A percentile compares a stretch with the other conserved stretches of the same genome.
phyloP scores from a whole-genome alignment of 1,140 invertebrate species.

The Chelonus insularis region DNA sequence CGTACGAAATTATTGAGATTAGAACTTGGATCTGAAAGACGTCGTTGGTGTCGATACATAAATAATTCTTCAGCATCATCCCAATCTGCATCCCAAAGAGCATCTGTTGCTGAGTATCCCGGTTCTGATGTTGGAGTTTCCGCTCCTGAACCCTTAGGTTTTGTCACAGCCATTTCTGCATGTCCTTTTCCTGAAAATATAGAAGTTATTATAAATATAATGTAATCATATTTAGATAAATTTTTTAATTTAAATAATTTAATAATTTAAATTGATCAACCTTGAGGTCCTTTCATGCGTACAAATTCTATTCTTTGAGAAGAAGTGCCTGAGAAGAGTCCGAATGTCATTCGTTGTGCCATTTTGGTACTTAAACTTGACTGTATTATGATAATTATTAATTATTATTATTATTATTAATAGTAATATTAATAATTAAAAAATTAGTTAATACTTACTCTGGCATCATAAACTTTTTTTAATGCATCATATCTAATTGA shows the following conservation, averaged over 20 bases:
- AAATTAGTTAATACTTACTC: slow-evolving; percentile 68
- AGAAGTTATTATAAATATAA: too few species aligned
- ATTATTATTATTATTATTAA: too few species aligned
- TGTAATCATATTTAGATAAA: too few species aligned
- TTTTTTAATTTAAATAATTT: too few species aligned
- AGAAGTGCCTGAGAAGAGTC: slow-evolving; percentile 78
- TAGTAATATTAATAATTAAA: neutral
- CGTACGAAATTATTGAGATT: slow-evolving; percentile 89
- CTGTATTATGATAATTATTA: slow-evolving; percentile 63
- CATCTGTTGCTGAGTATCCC: slow-evolving; percentile 77
- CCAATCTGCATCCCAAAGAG: slow-evolving; percentile 83
- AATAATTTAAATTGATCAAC: slow-evolving; percentile 33
- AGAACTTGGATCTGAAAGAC: slow-evolving; percentile 91
- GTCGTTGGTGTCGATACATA: slow-evolving; percentile 77
- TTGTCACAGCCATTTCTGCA: slow-evolving; percentile 96
- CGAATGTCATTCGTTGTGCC: slow-evolving; percentile 94
- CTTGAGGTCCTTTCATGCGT: slow-evolving; percentile 94
- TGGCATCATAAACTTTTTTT: slow-evolving; percentile 94
- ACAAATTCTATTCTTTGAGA: slow-evolving; percentile 95
- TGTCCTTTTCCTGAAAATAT: slow-evolving; percentile 77
- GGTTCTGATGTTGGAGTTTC: slow-evolving; percentile 96
- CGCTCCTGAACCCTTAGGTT: slow-evolving; percentile 85
- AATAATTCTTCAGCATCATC: slow-evolving; percentile 85
- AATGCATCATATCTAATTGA: slow-evolving; percentile 96
- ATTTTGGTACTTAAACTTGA: slow-evolving; percentile 92